Percentiles rank a stretch among this genome's conserved stretches.
phyloP scores from a whole-genome alignment of 1,140 invertebrate species.

The Tribolium madens region DNA sequence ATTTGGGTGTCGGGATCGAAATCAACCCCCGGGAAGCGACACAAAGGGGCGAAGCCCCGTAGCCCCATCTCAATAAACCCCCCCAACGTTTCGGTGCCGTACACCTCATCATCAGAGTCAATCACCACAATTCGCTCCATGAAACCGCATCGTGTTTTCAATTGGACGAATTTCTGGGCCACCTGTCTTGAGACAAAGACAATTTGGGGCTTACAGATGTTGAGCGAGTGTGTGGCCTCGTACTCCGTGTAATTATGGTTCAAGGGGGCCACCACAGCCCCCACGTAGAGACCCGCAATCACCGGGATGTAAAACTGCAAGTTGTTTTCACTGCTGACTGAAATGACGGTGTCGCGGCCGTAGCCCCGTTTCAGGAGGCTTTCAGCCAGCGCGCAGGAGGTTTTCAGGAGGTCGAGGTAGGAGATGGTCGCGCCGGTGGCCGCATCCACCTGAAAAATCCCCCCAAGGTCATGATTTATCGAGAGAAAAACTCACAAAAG shows the following conservation, averaged over 20 bases:
- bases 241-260: slow-evolving; percentile 70
- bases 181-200: slow-evolving; percentile 64
- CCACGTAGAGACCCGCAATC: slow-evolving; percentile 67
- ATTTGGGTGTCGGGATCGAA: slow-evolving; percentile 53
- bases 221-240: slow-evolving; percentile 67
- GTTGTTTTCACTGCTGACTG: slow-evolving; percentile 71
- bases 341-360: slow-evolving; percentile 62
- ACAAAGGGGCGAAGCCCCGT: background rate
- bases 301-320: slow-evolving; percentile 67
- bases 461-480: background rate
- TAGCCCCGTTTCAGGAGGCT: slow-evolving; percentile 46
- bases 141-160: slow-evolving; percentile 40
- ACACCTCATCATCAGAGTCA: slow-evolving; percentile 37
- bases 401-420: slow-evolving; percentile 45
- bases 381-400: slow-evolving; percentile 47
- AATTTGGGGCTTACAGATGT: slow-evolving; percentile 68
- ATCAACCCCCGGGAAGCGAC: slow-evolving; percentile 40
- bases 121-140: slow-evolving; percentile 54
- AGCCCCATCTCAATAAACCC: slow-evolving; percentile 47
- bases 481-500: slow-evolving; percentile 1
- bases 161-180: slow-evolving; percentile 39
- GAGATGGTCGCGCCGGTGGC: slow-evolving; percentile 40
- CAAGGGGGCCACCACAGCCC: slow-evolving; percentile 69
- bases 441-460: slow-evolving; percentile 55
- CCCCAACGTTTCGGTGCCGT: slow-evolving; percentile 35